Conservation (phyloP, 2,113 vertebrate genomes). For the Buteo buteo region DNA sequence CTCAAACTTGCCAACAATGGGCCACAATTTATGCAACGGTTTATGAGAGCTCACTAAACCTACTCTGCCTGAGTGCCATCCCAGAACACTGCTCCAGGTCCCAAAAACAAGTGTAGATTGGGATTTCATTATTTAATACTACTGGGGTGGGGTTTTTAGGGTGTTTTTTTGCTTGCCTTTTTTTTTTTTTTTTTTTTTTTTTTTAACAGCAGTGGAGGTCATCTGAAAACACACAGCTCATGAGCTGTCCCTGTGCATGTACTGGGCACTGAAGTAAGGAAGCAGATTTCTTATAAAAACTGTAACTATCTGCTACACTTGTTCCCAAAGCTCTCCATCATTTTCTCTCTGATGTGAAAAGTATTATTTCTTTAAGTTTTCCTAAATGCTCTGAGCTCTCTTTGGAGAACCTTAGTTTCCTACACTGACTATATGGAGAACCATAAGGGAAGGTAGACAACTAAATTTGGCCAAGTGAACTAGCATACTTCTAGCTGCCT, state of each 20-base stretch:
- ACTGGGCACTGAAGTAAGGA: neutral
- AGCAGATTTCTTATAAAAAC: neutral
- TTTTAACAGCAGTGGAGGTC: neutral
- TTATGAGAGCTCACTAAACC: neutral
- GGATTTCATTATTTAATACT: neutral
- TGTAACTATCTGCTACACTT: neutral
- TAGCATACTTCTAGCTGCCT: neutral
- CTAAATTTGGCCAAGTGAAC: neutral
- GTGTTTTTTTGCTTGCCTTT: fast-evolving
- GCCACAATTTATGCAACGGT: neutral
- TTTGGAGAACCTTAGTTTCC: neutral
- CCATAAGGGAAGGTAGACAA: neutral
- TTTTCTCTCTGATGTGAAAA: neutral
- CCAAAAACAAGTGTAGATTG: fast-evolving
- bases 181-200: too few species aligned
- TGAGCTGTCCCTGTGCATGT: neutral
- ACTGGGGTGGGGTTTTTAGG: fast-evolving
- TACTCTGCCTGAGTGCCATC: neutral
- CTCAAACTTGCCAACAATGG: neutral
- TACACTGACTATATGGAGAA: neutral
- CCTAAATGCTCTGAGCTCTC: neutral
- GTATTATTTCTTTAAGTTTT: neutral
- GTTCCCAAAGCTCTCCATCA: neutral
- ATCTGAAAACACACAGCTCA: neutral
- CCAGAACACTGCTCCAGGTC: neutral